Percentiles rank a stretch among this genome's conserved stretches.
These are phyloP conservation scores for Oncorhynchus mykiss DNA, from an alignment of 2,113 vertebrate genomes.

Conservation along the genomic window DNA sequence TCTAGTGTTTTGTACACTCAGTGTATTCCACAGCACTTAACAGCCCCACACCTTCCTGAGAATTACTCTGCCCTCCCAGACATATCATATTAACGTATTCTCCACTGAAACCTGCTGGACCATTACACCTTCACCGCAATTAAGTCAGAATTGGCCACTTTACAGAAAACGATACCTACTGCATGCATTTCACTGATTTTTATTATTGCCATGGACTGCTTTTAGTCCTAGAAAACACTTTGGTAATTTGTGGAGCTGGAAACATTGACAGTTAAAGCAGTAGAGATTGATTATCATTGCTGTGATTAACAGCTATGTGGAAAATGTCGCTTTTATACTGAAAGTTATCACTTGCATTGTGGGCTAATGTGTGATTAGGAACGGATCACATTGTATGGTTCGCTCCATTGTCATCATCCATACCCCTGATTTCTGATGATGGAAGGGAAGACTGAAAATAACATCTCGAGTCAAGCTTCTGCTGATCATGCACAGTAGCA, in stretches of 20 bases:
- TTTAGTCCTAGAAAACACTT: background rate
- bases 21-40: background rate
- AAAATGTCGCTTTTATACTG: background rate
- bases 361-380: no score
- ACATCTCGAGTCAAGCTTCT: no score
- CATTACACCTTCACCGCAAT: slow-evolving; percentile 7
- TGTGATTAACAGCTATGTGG: background rate
- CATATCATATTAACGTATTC: slow-evolving; percentile 11
- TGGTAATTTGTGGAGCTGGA: background rate
- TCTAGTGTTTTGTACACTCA: no score
- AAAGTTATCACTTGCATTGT: no score
- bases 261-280: background rate
- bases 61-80: slow-evolving; percentile 10
- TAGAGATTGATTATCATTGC: background rate
- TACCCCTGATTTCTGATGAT: no score
- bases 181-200: background rate
- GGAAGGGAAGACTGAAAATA: no score
- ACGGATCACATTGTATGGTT: no score
- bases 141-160: background rate
- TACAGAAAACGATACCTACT: background rate
- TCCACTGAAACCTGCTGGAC: slow-evolving; percentile 25
- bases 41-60: slow-evolving; percentile 13
- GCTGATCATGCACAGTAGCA: no score
- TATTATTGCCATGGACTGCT: background rate
- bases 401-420: no score